Conservation (phyloP, 2,888 invertebrate species). For the Xiphydria camelus region DNA sequence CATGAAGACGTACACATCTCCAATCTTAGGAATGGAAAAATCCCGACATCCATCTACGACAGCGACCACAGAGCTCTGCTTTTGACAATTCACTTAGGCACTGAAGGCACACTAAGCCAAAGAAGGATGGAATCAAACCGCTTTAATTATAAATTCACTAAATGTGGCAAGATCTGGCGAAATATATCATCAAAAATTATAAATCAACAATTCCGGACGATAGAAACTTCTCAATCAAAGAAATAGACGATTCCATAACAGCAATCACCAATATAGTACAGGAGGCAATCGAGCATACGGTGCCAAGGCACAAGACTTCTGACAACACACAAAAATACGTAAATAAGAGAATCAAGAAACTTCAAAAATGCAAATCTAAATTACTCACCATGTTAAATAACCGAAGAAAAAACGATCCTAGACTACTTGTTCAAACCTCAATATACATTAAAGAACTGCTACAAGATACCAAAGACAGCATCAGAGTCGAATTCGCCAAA, state of each 20-base stretch:
- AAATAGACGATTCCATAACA: background rate
- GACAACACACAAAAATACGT: background rate
- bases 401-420: no score
- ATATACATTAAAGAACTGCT: no score
- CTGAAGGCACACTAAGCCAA: background rate
- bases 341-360: background rate
- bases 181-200: background rate
- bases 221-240: background rate
- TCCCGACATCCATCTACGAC: background rate
- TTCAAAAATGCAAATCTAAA: background rate
- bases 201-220: background rate
- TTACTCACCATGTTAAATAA: background rate
- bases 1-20: no score
- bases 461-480: no score
- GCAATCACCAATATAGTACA: background rate
- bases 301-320: background rate
- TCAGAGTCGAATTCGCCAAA: no score
- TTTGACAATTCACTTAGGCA: background rate
- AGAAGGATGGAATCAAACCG: background rate
- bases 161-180: background rate
- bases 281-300: background rate
- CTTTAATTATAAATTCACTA: background rate
- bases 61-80: no score
- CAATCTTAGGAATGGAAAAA: no score
- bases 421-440: no score